Conservation (phyloP, 2,797 vertebrate species). For the Melanotaenia trifasciata region DNA sequence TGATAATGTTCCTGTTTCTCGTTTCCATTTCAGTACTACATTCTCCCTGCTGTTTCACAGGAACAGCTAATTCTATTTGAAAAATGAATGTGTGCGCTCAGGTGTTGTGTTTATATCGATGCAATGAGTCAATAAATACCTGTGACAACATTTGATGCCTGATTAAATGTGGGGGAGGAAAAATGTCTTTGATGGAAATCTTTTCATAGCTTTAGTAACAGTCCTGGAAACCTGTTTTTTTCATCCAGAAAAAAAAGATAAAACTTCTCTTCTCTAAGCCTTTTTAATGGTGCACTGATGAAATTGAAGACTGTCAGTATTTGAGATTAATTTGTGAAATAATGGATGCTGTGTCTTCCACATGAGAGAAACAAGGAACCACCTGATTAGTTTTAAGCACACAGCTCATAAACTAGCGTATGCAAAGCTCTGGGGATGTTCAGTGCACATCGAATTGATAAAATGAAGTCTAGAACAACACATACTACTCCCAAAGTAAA, state of each 20-base stretch:
- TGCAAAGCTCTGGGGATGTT: not conserved
- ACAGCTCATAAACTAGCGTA: not conserved
- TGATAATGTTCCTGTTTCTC: too few relatives aligned
- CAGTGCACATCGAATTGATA: too few relatives aligned
- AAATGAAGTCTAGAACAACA: not conserved
- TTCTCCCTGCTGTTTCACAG: too few relatives aligned
- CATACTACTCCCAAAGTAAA: slow-evolving; percentile 82
- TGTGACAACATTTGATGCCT: too few relatives aligned
- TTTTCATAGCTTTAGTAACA: not conserved
- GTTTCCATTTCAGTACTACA: too few relatives aligned
- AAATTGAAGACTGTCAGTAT: not conserved
- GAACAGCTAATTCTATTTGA: too few relatives aligned
- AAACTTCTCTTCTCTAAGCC: not conserved
- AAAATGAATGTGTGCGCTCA: too few relatives aligned
- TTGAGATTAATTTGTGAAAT: not conserved
- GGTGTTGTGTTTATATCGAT: too few relatives aligned
- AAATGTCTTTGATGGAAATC: not conserved
- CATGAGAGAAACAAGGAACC: not conserved
- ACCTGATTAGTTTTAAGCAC: not conserved
- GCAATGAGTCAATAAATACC: too few relatives aligned
- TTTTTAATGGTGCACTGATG: not conserved
- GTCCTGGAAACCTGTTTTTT: too few relatives aligned
- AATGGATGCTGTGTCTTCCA: not conserved
- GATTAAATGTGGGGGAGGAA: not conserved
- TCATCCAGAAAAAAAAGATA: not conserved